Evolutionary conservation across 2,113 vertebrate genomes (phyloP).

Genomic region (Myrmecophaga tridactyla): DNA sequence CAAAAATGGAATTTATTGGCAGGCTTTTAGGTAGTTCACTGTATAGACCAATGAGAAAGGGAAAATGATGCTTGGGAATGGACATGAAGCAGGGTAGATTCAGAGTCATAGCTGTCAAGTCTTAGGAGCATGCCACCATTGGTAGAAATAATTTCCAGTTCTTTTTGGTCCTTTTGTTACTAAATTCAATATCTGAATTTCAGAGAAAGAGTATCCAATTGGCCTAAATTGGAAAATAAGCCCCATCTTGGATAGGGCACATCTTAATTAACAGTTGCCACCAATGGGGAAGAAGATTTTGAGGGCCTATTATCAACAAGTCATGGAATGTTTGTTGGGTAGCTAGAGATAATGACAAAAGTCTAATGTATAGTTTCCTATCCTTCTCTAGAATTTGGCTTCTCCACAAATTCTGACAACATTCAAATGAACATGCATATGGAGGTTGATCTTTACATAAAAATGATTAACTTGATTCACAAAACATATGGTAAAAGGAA

Average conservation of each 20-base stretch:
- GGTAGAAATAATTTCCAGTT: background rate
- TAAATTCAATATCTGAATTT: background rate
- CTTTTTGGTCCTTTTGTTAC: background rate
- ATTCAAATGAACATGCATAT: constrained; percentile 77
- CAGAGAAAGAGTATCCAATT: background rate
- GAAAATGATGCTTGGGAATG: background rate
- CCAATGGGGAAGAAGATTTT: background rate
- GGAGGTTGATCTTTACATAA: constrained; percentile 80
- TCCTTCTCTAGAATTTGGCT: background rate
- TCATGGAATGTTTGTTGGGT: background rate
- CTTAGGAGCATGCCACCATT: background rate
- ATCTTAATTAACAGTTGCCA: background rate
- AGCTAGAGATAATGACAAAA: background rate
- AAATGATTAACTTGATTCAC: constrained; percentile 71
- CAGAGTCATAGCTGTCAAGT: background rate
- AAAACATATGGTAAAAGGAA: constrained; percentile 71
- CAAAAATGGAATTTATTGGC: background rate
- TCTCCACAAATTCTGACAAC: background rate
- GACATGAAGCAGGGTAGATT: background rate
- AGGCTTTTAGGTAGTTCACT: background rate
- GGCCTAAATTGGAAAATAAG: background rate
- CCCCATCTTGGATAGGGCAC: background rate
- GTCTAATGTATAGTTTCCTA: background rate
- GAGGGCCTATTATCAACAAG: background rate
- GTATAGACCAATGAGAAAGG: background rate